Evolutionary conservation across 2,888 invertebrate genomes (phyloP), one percentile per base, ranked within the genome.

Genomic region (Rhaphigaster nebulosa): DNA sequence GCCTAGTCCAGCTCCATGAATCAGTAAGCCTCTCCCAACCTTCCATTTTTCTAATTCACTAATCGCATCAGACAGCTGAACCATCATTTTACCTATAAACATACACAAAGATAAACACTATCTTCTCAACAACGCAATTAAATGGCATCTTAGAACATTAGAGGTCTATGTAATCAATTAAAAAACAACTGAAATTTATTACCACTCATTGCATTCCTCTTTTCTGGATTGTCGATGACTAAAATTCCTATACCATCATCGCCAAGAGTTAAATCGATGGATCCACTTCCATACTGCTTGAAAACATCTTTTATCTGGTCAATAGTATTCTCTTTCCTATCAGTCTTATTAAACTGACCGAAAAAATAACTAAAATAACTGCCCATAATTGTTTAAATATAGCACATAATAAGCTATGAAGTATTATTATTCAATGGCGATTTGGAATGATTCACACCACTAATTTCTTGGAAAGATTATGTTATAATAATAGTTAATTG

Each of bases 81-180:
- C 93, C 94, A 95, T 95, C 95, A 95, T 95, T 87, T 93, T 93
- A 13, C 95, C 95, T 95, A 92, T 29, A 54, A n/a, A 18, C 65
- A 87, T 18, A 26, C n/a, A 87, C 18, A 20, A 45, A n/a, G 15
- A 8, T 45, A 50, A 20, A n/a, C 23, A 34, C 29, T 18, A 26
- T 87, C 20, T 34, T n/a, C 26, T 45, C 26, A 54, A 54, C 34
- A 87, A 87, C 23, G 23, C 3, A 65, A 23, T 60, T 50, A 87
- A 60, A 38, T n/a, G 70, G 0, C 3, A 52, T 52, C 12, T 23
- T n/a, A 87, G 10, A 15, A n/a, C 34, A 87, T 10, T 29, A 20
- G 10, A 50, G 54, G 26, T 10, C 20, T 38, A 20, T 41, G 26
- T 18, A 29, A 41, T 18, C 10, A 41, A 88, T 52, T 38, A 80